These are phyloP conservation scores for Nymphalis urticae DNA, from an alignment of 2,888 invertebrate species.

Conservation along the genomic window DNA sequence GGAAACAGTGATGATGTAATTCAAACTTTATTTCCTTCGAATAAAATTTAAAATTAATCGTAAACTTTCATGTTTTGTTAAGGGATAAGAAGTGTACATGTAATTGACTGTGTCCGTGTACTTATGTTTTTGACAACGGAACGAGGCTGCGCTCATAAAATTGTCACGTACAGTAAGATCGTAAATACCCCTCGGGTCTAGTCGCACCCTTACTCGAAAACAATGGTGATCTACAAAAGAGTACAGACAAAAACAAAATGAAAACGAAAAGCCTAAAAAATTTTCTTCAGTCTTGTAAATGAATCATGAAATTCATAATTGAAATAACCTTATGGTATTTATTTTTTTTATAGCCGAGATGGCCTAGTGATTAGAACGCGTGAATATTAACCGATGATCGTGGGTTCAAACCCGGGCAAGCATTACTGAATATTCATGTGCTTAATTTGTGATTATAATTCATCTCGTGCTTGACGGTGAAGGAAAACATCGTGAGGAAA, in stretches of 20 bases:
- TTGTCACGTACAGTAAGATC: conserved; percentile 50
- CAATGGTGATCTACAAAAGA: conserved; percentile 22
- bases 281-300: neutral
- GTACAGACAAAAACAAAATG: conserved; percentile 13
- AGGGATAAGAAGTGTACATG: neutral
- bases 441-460: too few relatives aligned
- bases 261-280: neutral
- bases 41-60: neutral
- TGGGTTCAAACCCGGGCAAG: too few relatives aligned
- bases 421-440: too few relatives aligned
- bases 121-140: conserved; percentile 20
- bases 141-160: conserved; percentile 45
- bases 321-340: neutral
- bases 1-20: conserved; percentile 5
- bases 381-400: too few relatives aligned
- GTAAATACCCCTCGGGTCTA: conserved; percentile 48
- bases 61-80: neutral
- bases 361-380: too few relatives aligned
- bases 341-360: too few relatives aligned
- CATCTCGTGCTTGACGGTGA: too few relatives aligned
- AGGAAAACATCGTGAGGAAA: too few relatives aligned
- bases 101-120: conserved; percentile 9
- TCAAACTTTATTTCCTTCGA: conserved; percentile 2
- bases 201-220: conserved; percentile 37
- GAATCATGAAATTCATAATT: neutral